phyloP scores from a whole-genome alignment of 2,888 invertebrate species.

The Diaprepes abbreviatus region DNA sequence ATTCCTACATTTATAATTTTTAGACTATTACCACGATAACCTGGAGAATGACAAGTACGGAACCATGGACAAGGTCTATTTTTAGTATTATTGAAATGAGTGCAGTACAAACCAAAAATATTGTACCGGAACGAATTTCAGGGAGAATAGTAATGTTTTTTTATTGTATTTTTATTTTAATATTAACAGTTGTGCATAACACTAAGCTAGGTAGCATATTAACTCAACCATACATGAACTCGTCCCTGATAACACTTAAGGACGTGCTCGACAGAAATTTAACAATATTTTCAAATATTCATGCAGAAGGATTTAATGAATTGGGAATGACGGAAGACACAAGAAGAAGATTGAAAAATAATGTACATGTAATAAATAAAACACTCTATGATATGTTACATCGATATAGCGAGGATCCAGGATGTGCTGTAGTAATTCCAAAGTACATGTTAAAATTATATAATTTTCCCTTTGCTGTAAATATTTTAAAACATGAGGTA shows the following conservation, averaged over 20 bases:
- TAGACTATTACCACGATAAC: background rate
- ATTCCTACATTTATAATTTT: too few species aligned
- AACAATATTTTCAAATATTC: conserved; percentile 4
- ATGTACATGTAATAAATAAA: background rate
- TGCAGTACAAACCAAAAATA: background rate
- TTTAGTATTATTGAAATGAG: background rate
- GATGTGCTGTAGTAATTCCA: background rate
- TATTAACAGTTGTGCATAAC: background rate
- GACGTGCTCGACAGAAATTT: background rate
- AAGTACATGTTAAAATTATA: background rate
- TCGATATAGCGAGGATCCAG: background rate
- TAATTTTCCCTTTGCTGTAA: background rate
- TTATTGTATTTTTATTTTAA: background rate
- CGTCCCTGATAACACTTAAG: background rate
- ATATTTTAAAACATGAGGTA: background rate
- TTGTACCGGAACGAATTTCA: background rate
- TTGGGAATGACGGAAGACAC: background rate
- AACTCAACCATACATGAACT: background rate
- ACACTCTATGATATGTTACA: background rate
- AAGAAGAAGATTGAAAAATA: background rate
- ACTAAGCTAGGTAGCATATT: background rate
- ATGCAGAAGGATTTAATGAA: background rate
- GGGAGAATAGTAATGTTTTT: background rate
- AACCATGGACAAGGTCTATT: background rate
- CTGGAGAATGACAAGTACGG: background rate